Evolutionary conservation across 1,140 invertebrate genomes (phyloP).

Genomic region (Pararge aegeria): DNA sequence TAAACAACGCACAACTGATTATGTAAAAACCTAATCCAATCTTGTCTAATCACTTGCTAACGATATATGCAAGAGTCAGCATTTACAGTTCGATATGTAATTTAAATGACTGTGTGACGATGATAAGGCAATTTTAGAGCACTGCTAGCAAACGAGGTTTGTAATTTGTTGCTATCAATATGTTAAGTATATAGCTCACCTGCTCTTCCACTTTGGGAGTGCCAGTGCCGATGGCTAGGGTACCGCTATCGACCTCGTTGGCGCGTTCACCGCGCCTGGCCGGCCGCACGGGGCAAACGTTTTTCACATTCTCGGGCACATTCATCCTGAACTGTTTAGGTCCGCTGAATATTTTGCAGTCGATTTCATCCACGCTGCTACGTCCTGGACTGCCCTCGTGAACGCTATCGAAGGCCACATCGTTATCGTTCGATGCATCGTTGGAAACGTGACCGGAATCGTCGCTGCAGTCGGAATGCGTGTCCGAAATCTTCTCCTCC

Average conservation of each 20-base stretch:
- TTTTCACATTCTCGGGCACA: constrained; percentile 56
- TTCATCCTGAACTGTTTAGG: constrained; percentile 63
- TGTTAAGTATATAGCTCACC: constrained; percentile 74
- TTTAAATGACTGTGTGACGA: background rate
- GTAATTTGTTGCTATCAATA: constrained; percentile 67
- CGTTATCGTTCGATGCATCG: constrained; percentile 80
- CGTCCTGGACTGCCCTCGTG: constrained; percentile 48
- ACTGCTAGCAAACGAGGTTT: constrained; percentile 25
- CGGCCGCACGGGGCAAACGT: constrained; percentile 66
- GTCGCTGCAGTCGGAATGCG: constrained; percentile 83
- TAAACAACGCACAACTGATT: background rate
- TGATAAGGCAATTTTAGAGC: background rate
- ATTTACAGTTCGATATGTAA: background rate
- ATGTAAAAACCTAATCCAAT: background rate
- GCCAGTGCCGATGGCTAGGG: constrained; percentile 50
- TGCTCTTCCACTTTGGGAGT: constrained; percentile 76
- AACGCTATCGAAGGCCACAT: constrained; percentile 56
- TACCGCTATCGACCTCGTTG: constrained; percentile 78
- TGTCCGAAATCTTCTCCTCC: constrained; percentile 76
- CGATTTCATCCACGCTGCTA: constrained; percentile 48
- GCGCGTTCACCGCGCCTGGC: constrained; percentile 56
- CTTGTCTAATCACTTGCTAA: no score
- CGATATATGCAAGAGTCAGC: no score
- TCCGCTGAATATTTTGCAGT: constrained; percentile 57
- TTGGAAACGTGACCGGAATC: constrained; percentile 90